A percentile compares a stretch with the other conserved stretches of the same genome.
phyloP scores from a whole-genome alignment of 2,888 invertebrate species.

The Sinohyriopsis cumingii region DNA sequence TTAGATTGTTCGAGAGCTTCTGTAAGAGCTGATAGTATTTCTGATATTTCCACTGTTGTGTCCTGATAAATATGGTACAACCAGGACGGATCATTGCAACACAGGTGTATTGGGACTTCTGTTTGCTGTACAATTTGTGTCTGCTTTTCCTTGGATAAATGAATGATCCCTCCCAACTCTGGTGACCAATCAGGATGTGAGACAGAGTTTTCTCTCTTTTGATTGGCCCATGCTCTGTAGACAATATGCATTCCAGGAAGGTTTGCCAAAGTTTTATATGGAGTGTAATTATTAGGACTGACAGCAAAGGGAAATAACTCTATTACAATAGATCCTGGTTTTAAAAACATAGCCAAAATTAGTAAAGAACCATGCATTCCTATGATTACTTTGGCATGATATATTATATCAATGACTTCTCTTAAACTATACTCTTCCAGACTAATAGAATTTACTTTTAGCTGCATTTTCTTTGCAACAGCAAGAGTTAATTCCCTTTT shows the following conservation, averaged over 20 bases:
- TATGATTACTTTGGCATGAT: conserved; percentile 62
- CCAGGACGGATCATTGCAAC: conserved; percentile 74
- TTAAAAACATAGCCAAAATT: conserved; percentile 71
- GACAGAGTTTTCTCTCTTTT: conserved; percentile 57
- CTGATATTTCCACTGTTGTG: conserved; percentile 69
- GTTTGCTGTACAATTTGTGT: conserved; percentile 57
- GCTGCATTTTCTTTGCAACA: conserved; percentile 46
- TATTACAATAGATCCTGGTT: conserved; percentile 68
- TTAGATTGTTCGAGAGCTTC: not conserved
- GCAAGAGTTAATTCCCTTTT: conserved; percentile 68
- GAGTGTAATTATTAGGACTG: conserved; percentile 72
- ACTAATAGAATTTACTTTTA: conserved; percentile 60
- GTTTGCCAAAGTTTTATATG: conserved; percentile 71
- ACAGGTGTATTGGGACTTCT: conserved; percentile 71
- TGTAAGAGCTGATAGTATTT: conserved; percentile 44
- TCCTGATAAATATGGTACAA: conserved; percentile 75
- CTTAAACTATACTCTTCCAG: conserved; percentile 57
- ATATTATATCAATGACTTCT: conserved; percentile 60
- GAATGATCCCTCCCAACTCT: conserved; percentile 71
- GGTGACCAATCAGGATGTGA: conserved; percentile 69
- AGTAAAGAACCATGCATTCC: conserved; percentile 74
- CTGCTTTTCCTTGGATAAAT: conserved; percentile 66
- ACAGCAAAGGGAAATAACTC: conserved; percentile 75
- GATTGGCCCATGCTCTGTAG: conserved; percentile 73
- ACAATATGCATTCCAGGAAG: conserved; percentile 64